A percentile compares a stretch with the other conserved stretches of the same genome.
These are phyloP conservation scores for Nomada fabriciana DNA, from an alignment of 2,888 invertebrate genomes.

Conservation along the genomic window DNA sequence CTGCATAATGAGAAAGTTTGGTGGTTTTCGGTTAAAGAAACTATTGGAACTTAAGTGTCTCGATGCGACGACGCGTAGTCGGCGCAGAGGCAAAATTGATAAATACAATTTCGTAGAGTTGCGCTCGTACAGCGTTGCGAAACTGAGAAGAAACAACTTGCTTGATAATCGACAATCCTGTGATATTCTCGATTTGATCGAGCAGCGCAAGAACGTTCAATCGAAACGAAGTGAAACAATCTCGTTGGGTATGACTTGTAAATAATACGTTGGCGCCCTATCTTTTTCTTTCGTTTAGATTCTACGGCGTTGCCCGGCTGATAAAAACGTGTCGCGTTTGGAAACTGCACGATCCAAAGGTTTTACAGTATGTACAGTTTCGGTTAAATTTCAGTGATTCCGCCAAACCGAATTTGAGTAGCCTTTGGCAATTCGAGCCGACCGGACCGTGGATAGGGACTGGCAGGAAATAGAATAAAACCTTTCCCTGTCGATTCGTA, in stretches of 20 bases:
- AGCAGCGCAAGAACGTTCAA: background rate
- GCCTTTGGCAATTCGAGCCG: constrained; percentile 59
- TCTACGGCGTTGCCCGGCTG: background rate
- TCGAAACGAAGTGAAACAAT: constrained; percentile 23
- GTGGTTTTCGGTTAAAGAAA: constrained; percentile 72
- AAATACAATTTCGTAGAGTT: constrained; percentile 7
- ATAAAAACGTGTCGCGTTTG: constrained; percentile 10
- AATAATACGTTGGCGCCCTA: background rate
- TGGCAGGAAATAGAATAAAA: constrained; percentile 72
- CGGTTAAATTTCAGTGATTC: constrained; percentile 43
- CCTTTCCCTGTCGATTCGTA: constrained; percentile 70
- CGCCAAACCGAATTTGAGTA: constrained; percentile 62
- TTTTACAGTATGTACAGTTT: constrained; percentile 33
- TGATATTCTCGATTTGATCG: constrained; percentile 8
- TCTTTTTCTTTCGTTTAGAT: background rate
- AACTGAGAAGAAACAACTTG: background rate
- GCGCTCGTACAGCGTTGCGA: constrained; percentile 13
- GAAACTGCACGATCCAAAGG: constrained; percentile 31
- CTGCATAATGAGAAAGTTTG: constrained; percentile 75
- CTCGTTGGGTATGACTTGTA: background rate
- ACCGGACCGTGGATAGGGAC: constrained; percentile 48
- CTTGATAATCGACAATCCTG: background rate
- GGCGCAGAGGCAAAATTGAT: constrained; percentile 14
- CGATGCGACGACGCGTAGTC: constrained; percentile 32
- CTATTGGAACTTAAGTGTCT: constrained; percentile 68